Base-by-base conservation (phyloP, 2,888 invertebrate species). In the Drosophila nigritarsus region DNA sequence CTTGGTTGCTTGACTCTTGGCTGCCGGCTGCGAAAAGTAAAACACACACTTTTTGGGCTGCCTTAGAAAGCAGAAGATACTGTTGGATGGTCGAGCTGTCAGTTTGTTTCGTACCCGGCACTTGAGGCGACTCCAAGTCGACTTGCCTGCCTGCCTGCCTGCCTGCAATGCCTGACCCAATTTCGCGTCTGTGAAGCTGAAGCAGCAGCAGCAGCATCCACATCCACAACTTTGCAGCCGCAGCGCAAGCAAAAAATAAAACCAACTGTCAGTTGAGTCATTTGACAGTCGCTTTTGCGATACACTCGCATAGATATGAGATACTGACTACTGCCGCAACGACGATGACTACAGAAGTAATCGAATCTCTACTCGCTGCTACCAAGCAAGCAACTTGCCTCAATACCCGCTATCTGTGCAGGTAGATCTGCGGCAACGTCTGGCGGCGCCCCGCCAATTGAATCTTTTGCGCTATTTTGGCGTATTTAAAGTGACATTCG, bases 381-480 rank as follows among this genome's bases (percentile, higher is more conserved):
- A 60, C 45, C 50, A 42, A 53, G 15, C 34, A 50, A 62, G 55
- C 38, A 55, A 54, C 72, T 63, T 38, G 29, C 55, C 27, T 15
- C 69, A n/a, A 34, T 58, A n/a, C 27, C 34, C 38, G 49, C 32
- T 67, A 81, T 81, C 79, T 73, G 45, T 53, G 61, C 32, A 54
- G 54, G 56, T 62, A 45, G 62, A 72, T 77, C 77, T 65, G 63
- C 64, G 29, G 36, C 72, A 64, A 50, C 62, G 61, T 63, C 81
- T 61, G 67, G 54, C 74, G 89, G 87, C 83, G 83, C 75, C 82
- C 86, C 83, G 65, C 78, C 90, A 89, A 86, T 89, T 89, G 90
- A 86, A 86, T 88, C 90, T 86, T 86, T 89, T 86, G 85, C 90
- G 87, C 90, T 83, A 75, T 87, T 90, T 90, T 87, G 89, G 89